phyloP scores from a whole-genome alignment of 2,797 vertebrate species.

The Rhynchotus rufescens region DNA sequence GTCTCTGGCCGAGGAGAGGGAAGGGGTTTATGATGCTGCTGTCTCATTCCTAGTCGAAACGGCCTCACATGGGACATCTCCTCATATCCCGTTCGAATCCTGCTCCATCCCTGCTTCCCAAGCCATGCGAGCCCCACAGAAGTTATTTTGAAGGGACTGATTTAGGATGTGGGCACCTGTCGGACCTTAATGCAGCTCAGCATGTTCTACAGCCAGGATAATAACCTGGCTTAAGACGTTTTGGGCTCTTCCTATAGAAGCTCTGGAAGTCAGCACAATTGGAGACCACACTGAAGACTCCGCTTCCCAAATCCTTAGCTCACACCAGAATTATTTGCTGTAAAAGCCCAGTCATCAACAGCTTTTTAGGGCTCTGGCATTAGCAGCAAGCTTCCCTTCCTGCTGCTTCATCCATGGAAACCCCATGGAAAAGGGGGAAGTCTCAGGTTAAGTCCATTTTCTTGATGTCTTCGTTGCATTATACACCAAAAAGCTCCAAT shows the following conservation, averaged over 20 bases:
- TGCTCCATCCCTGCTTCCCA: not conserved
- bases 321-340: not conserved
- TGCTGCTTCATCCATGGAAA: not conserved
- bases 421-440: no score
- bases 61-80: not conserved
- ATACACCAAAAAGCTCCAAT: not conserved
- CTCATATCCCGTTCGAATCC: not conserved
- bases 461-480: fast-evolving
- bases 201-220: not conserved
- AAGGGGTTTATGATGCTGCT: not conserved
- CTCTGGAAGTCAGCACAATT: fast-evolving
- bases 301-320: not conserved
- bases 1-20: not conserved
- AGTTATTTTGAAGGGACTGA: not conserved
- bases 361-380: not conserved
- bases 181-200: fast-evolving
- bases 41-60: not conserved
- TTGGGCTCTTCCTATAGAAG: not conserved
- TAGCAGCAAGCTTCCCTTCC: not conserved
- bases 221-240: not conserved
- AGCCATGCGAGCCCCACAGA: fast-evolving
- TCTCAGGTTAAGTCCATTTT: not conserved
- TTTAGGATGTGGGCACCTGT: not conserved
- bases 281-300: fast-evolving
- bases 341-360: fast-evolving